phyloP scores from a whole-genome alignment of 2,113 vertebrate genomes.

The Cochlearius cochlearius region DNA sequence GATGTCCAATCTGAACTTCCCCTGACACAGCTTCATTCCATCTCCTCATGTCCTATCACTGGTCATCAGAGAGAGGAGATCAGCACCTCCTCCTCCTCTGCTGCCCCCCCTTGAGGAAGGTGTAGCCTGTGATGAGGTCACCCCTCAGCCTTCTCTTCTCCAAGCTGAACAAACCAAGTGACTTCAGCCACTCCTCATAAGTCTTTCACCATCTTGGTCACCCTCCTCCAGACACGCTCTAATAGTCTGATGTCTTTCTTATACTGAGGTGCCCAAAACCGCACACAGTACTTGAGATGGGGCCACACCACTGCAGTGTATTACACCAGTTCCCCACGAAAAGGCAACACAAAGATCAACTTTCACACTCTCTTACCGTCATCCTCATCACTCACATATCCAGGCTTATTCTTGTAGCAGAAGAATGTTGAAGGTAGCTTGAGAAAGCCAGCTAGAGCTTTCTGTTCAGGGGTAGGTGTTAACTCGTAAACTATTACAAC shows the following conservation, averaged over 20 bases:
- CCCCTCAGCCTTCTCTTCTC: background rate
- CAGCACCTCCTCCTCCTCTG: background rate
- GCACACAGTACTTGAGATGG: background rate
- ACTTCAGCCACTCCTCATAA: accelerated
- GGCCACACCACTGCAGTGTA: background rate
- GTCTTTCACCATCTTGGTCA: background rate
- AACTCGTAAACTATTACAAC: constrained; percentile 85
- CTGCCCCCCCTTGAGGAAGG: background rate
- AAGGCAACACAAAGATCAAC: background rate
- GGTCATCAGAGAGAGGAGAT: background rate
- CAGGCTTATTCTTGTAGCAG: constrained; percentile 91
- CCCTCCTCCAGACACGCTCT: background rate
- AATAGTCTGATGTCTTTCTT: background rate
- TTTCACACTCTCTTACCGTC: constrained; percentile 80
- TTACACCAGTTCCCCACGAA: background rate
- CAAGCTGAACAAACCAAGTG: background rate
- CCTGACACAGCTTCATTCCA: background rate
- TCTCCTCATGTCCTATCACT: accelerated
- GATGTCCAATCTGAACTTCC: background rate
- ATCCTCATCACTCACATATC: constrained; percentile 87
- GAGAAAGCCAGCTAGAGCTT: constrained; percentile 81
- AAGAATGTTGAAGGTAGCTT: constrained; percentile 91
- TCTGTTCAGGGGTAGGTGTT: constrained; percentile 87
- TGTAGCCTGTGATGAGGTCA: accelerated
- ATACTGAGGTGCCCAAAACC: background rate